Conservation (phyloP, 2,113 vertebrate genomes). For the Percina caprodes region DNA sequence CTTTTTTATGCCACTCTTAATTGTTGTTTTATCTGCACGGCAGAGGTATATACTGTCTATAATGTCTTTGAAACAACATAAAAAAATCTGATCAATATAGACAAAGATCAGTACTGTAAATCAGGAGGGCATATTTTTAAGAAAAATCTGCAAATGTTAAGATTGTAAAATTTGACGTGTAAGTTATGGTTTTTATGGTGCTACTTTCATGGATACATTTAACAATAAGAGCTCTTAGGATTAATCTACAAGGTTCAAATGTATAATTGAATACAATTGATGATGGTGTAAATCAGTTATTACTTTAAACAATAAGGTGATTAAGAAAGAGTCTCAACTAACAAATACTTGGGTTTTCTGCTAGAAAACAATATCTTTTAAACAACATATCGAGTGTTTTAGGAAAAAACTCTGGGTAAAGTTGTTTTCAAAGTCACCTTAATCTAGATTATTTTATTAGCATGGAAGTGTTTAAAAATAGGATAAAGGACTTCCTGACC, state of each 20-base stretch:
- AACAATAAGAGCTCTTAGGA: background rate
- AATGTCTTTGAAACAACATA: constrained; percentile 39
- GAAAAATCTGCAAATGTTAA: constrained; percentile 10
- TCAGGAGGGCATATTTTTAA: constrained; percentile 1
- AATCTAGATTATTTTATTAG: too few species aligned
- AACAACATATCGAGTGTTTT: too few species aligned
- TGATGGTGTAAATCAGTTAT: too few species aligned
- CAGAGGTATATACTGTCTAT: constrained; percentile 36
- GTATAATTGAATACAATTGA: background rate
- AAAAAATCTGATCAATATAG: constrained; percentile 51
- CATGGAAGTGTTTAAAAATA: too few species aligned
- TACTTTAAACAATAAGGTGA: too few species aligned
- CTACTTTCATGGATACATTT: background rate
- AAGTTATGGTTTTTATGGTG: background rate
- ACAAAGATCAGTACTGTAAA: background rate
- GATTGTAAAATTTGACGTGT: constrained; percentile 6
- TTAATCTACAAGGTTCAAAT: background rate
- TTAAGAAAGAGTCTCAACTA: too few species aligned
- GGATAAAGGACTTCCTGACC: too few species aligned
- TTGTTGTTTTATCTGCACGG: constrained; percentile 52
- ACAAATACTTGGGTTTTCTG: too few species aligned
- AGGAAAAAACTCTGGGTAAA: too few species aligned
- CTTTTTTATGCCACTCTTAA: constrained; percentile 55
- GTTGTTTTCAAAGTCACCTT: too few species aligned
- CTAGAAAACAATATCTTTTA: too few species aligned